Base-by-base conservation (phyloP, 2,888 invertebrate genomes). In the Julus scanicus region DNA sequence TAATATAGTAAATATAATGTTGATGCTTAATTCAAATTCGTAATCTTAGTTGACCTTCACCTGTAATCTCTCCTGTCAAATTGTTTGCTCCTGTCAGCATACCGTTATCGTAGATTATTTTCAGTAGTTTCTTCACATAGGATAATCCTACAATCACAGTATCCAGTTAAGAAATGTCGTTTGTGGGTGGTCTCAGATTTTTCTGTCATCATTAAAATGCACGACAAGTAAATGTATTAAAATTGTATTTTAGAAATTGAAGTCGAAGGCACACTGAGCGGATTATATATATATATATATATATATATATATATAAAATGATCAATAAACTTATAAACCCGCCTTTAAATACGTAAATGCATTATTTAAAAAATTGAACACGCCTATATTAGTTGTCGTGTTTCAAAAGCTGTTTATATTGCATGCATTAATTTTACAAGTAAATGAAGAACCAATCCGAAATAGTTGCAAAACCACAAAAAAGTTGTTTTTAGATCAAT, bases 181-280 rank as follows among this genome's bases (percentile, higher is more conserved):
- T 29, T 29, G 71, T 71, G 71, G 71, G 71, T 71, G 71, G 71
- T 71, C 71, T 29, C 29, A n/a, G 11, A 29, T 71, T 71, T 71
- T 71, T 71, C 29, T 71, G 29, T 29, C 71, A 71, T 71, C 71
- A 71, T 71, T 71, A 71, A 29, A 29, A 71, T 71, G 29, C 71
- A 71, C 29, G 29, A 29, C 71, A 11, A 9, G 71, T 71, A 71
- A 11, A 71, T 71, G 71, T 29, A 71, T 71, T 29, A 29, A 2
- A n/a, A 71, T 71, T 71, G 37, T 29, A 71, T 9, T 71, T 71
- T 71, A 63, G 17, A 63, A 63, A 63, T n/a, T n/a, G 2, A 71
- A 29, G 71, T 71, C 71, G 71, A 71, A 29, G 71, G 11, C 71
- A n/a, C 9, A 71, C 29, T 29, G 29, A 71, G 29, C 29, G 71